Evolutionary conservation across 2,888 invertebrate species (phyloP).

Genomic region (Dryococelus australis): DNA sequence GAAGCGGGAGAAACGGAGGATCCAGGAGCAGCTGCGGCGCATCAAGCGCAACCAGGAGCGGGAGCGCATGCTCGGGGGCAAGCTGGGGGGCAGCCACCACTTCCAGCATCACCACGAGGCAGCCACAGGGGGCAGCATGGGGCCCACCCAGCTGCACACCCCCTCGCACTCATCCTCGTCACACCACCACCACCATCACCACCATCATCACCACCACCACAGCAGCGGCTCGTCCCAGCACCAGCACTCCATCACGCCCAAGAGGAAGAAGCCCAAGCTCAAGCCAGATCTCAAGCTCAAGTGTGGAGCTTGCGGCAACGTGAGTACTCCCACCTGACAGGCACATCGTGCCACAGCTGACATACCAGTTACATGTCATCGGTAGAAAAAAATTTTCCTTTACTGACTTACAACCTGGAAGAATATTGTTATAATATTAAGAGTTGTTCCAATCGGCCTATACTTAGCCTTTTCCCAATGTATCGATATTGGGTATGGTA

Average conservation of each 20-base stretch:
- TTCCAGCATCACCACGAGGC: background rate
- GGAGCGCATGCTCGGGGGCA: slow-evolving; percentile 68
- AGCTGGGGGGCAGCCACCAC: slow-evolving; percentile 46
- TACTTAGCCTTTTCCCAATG: too few species aligned
- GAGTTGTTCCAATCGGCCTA: too few species aligned
- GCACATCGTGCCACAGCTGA: too few species aligned
- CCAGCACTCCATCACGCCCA: slow-evolving; percentile 56
- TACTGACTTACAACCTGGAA: background rate
- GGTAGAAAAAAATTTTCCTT: background rate
- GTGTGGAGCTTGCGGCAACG: slow-evolving; percentile 96
- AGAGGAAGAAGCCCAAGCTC: slow-evolving; percentile 80
- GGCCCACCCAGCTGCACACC: slow-evolving; percentile 11
- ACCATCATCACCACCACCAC: slow-evolving; percentile 51
- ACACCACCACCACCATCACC: slow-evolving; percentile 37
- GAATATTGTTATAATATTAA: too few species aligned
- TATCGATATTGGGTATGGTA: too few species aligned
- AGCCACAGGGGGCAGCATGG: background rate
- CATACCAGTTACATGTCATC: too few species aligned
- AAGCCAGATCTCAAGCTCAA: slow-evolving; percentile 91
- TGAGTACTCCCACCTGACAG: slow-evolving; percentile 57
- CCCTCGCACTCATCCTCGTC: slow-evolving; percentile 29
- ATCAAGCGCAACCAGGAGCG: slow-evolving; percentile 92
- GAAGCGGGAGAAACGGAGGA: slow-evolving; percentile 94
- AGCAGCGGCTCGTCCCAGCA: slow-evolving; percentile 54
- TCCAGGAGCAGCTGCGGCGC: slow-evolving; percentile 94